A percentile compares a stretch with the other conserved stretches of the same genome.
phyloP scores from a whole-genome alignment of 2,797 vertebrate genomes.

The Vireo griseus region DNA sequence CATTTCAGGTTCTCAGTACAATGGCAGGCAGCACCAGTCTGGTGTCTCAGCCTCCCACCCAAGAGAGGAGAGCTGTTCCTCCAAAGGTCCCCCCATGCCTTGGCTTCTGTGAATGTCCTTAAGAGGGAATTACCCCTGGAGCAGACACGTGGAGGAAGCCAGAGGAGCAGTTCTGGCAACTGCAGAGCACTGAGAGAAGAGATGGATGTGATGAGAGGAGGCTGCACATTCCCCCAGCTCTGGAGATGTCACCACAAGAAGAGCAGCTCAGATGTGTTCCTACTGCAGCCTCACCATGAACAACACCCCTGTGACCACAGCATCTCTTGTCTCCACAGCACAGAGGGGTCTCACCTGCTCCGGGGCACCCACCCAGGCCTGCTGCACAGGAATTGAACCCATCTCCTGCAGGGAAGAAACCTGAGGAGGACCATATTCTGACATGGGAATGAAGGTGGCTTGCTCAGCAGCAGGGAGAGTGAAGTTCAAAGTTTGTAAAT shows the following conservation, averaged over 20 bases:
- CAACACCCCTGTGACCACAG: no score
- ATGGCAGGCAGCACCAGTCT: background rate
- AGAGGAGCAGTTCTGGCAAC: background rate
- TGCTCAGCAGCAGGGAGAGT: background rate
- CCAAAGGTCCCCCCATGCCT: background rate
- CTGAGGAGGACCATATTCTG: background rate
- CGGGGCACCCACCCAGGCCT: background rate
- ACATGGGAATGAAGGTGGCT: background rate
- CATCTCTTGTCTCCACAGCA: background rate
- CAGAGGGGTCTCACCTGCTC: fast-evolving
- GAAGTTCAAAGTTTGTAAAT: background rate
- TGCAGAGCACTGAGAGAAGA: background rate
- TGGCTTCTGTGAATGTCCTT: background rate
- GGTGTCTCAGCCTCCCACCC: background rate
- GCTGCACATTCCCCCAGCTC: background rate
- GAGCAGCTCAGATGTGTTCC: background rate
- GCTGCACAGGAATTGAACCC: background rate
- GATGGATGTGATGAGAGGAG: fast-evolving
- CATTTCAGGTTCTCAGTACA: background rate
- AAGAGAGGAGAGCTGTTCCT: background rate
- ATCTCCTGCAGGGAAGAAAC: no score
- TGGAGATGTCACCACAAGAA: background rate
- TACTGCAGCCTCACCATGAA: background rate
- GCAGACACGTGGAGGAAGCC: fast-evolving
- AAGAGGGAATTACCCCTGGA: background rate